Conservation (phyloP, 2,797 vertebrate species). For the Gouania willdenowi region DNA sequence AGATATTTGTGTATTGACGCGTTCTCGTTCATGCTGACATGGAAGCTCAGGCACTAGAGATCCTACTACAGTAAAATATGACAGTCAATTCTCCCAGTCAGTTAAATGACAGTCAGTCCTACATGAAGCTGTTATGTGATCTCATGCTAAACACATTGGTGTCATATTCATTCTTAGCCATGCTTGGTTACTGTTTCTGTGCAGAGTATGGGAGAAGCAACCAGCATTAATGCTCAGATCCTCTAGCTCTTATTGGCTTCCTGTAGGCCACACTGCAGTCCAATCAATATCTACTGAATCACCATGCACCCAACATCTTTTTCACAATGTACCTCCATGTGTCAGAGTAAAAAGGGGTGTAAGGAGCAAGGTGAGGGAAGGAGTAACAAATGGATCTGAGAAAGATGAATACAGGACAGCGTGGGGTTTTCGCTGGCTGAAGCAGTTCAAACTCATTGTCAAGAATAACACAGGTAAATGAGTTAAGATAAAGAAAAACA, state of each 20-base stretch:
- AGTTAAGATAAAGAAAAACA: slow-evolving; percentile 36
- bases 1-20: too few species aligned
- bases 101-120: slow-evolving; percentile 30
- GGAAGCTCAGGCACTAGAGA: slow-evolving; percentile 45
- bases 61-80: slow-evolving; percentile 55
- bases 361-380: slow-evolving; percentile 42
- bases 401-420: slow-evolving; percentile 31
- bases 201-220: slow-evolving; percentile 52
- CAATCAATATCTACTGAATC: slow-evolving; percentile 78
- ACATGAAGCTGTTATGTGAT: slow-evolving; percentile 16
- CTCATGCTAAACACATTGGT: slow-evolving; percentile 10
- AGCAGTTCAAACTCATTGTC: slow-evolving; percentile 20
- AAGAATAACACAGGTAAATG: slow-evolving; percentile 40
- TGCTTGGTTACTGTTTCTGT: slow-evolving; percentile 35
- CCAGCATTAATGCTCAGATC: slow-evolving; percentile 47
- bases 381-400: slow-evolving; percentile 33
- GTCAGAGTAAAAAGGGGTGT: slow-evolving; percentile 33
- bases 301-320: slow-evolving; percentile 74
- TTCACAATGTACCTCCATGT: slow-evolving; percentile 53
- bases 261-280: slow-evolving; percentile 73
- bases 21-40: slow-evolving; percentile 35
- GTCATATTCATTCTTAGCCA: slow-evolving; percentile 12
- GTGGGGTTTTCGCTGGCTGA: slow-evolving; percentile 16
- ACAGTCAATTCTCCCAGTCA: slow-evolving; percentile 46
- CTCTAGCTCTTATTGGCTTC: slow-evolving; percentile 53